Base-by-base conservation (phyloP, 92 coral and sea anemone genomes). In the Scolanthus callimorphus region DNA sequence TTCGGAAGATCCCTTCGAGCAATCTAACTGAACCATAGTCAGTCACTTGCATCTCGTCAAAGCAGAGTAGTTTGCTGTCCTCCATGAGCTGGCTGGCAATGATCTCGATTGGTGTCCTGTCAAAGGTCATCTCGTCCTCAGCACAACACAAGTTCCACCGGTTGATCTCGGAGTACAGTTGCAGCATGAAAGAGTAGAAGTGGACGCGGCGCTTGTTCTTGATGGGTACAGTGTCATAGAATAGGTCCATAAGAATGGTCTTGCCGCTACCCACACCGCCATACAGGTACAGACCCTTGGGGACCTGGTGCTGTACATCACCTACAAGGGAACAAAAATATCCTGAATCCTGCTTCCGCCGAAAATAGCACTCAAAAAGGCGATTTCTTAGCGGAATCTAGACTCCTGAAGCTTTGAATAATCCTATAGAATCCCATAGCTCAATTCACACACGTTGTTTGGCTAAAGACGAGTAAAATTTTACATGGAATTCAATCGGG, bases 221-320 rank as follows among this genome's bases (percentile, higher is more conserved):
- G 10, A 76, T 70, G 19, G 83, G 63, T 8, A 85, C 37, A 0
- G 84, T 69, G 57, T 85, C 94, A 49, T 76, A 85, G 58, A 85
- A 85, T 37, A 85, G 64, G 68, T 85, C 94, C 81, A 85, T 76
- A 6, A 85, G 39, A 55, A 82, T 78, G 11, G 94, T 85, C 46
- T 81, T 85, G 2, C 94, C 94, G 51, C 78, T 81, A 1, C 94
- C 94, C 17, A 85, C 94, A 23, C 88, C 88, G 8, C 94, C 94
- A 25, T 81, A 38, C 13, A 85, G 77, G 57, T 85, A 81, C 15
- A 85, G 77, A 1, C 94, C 94, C 31, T 61, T 78, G 23, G 88
- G 94, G n/a, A 54, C 29, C 2, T 23, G 10, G 21, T 6, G 41
- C 8, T 6, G 41, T 6, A 15, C 8, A 34, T 34, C 41, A 34